Base-by-base conservation (phyloP, 2,888 invertebrate genomes). In the Tethea ocularis region DNA sequence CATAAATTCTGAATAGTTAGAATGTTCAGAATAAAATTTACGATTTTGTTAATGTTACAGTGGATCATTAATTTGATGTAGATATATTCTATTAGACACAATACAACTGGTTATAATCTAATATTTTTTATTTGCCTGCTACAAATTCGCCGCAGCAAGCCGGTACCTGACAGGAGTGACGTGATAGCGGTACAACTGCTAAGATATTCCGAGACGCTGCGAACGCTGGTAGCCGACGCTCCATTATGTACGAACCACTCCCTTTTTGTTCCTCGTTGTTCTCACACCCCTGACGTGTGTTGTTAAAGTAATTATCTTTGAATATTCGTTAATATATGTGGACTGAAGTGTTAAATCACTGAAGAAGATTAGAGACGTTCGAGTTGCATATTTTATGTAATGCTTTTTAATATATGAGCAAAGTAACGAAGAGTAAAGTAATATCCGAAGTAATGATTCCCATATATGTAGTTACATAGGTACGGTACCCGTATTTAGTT, bases 131-230 rank as follows among this genome's bases (percentile, higher is more conserved):
- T 6, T 15, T 26, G 1, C 0, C 7, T 13, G n/a, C 52, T 33
- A 17, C 13, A 24, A 46, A 63, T 81, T 86, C 84, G 75, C 51
- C 70, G 53, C 62, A 78, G 62, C 52, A 24, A 79, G 62, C 2
- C 75, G 61, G 77, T 63, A 72, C 67, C 23, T 55, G 24, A 1
- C 46, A 64, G 73, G 74, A 80, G 76, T 82, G 84, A 83, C 78
- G 83, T 78, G 82, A 77, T 79, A 75, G 77, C 78, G 68, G 77
- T 75, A 78, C 76, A 80, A 72, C 84, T 83, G 79, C 79, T 88
- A 83, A 88, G 88, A 87, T 89, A 89, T 89, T 90, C 88, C 63
- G 82, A 87, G 86, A 83, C 77, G 83, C 71, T 68, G 76, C 78
- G 76, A 79, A 70, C 69, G 75, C 78, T 85, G 78, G 81, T 82